A percentile compares a stretch with the other conserved stretches of the same genome.
These are phyloP conservation scores for Rhizoglyphus robini DNA, from an alignment of 1,140 invertebrate genomes.

Conservation along the genomic window DNA sequence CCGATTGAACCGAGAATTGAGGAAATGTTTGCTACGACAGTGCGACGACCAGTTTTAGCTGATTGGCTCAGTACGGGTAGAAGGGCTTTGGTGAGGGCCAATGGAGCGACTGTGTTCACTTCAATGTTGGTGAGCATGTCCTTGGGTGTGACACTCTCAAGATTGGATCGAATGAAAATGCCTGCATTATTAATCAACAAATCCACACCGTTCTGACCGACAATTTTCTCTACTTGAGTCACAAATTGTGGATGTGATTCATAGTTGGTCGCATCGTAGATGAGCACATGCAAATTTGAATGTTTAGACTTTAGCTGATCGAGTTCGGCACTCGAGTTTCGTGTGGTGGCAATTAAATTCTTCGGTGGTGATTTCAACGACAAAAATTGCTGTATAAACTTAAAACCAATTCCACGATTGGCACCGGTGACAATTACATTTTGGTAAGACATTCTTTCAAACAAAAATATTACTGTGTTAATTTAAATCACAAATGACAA, in stretches of 20 bases:
- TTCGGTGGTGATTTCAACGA: conserved; percentile 39
- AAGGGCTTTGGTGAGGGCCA: conserved; percentile 63
- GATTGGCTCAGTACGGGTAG: conserved; percentile 55
- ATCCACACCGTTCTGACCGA: conserved; percentile 56
- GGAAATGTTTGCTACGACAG: conserved; percentile 66
- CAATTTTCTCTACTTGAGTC: conserved; percentile 29
- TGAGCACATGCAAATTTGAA: neutral
- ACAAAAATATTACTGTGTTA: no score
- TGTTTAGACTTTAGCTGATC: neutral
- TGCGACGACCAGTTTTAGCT: conserved; percentile 43
- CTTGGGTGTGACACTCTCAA: conserved; percentile 51
- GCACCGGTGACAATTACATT: conserved; percentile 62
- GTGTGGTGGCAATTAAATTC: conserved; percentile 56
- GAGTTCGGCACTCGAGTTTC: conserved; percentile 39
- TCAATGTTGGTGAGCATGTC: conserved; percentile 52
- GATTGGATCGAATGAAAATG: conserved; percentile 52
- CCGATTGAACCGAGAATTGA: conserved; percentile 65
- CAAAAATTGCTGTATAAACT: conserved; percentile 54
- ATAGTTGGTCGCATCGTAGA: conserved; percentile 24
- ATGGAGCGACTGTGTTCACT: no score
- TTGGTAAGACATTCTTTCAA: conserved; percentile 22
- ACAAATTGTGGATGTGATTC: conserved; percentile 19
- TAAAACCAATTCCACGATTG: conserved; percentile 65
- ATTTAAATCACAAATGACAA: no score
- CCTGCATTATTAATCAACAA: conserved; percentile 77